Evolutionary conservation across 2,888 invertebrate genomes (phyloP), one percentile per base, ranked within the genome.

Genomic region (Agonopterix alstromeriana): DNA sequence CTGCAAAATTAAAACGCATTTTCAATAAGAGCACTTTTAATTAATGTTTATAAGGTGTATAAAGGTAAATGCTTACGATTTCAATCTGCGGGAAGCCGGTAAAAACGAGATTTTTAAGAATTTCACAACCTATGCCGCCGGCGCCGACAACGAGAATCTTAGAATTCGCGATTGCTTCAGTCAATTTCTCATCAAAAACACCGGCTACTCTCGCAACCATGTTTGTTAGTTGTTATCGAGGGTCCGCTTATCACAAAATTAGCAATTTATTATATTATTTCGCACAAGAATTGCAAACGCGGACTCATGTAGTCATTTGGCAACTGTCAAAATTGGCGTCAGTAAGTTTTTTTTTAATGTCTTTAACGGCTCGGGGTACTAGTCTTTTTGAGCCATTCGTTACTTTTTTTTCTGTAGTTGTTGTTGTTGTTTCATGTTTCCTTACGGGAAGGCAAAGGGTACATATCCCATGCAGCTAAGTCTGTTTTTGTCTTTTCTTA

Each of bases 91-190:
- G 91, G 76, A 99, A 99, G 55, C 99, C 99, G 56, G 96, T 95
- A 45, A 99, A 89, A 36, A 98, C 98, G 57, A 99, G 92, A 89
- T 98, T 98, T 82, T 99, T 99, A 40, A 99, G 88, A 60, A 99
- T 92, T 88, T 99, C 99, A 88, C 99, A 99, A 56, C 99, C 99
- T 69, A 99, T 99, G 51, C 99, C 99, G 57, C 99, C 99, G 65
- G 99, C 99, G 48, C 99, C 99, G 27, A 97, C 96, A 10, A 97
- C 94, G 53, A 97, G 88, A 46, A 97, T 86, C 84, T 95, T 96
- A 9, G 94, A 92, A 58, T 90, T 88, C 17, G 91, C 88, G 53
- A 96, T 91, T 45, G 91, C 89, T 64, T 92, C 90, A 54, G 92
- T 91, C 54, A 94, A 76, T 65, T 91, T 90, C 53, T 90, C 86